Conservation (phyloP, 2,113 vertebrate genomes). For the Pionites leucogaster region DNA sequence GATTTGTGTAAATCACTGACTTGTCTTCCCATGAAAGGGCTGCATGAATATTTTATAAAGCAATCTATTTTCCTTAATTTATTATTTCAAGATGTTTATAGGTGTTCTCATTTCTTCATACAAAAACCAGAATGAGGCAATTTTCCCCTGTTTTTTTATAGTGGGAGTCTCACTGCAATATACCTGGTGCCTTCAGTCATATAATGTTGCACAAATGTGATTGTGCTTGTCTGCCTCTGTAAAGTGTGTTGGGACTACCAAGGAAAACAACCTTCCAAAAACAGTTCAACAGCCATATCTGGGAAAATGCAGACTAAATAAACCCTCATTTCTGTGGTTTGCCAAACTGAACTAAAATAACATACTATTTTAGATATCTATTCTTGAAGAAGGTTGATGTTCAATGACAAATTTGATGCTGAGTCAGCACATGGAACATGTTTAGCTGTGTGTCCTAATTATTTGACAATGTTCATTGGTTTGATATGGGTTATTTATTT, state of each 20-base stretch:
- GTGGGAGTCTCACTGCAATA: background rate
- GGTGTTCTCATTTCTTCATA: background rate
- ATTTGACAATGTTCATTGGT: background rate
- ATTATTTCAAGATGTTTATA: slow-evolving; percentile 3
- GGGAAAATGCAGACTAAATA: background rate
- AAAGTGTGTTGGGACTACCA: background rate
- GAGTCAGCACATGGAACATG: background rate
- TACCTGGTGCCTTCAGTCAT: background rate
- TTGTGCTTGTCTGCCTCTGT: background rate
- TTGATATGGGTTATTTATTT: background rate
- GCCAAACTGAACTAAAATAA: background rate
- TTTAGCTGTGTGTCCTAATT: background rate
- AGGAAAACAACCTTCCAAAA: background rate
- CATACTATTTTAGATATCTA: background rate
- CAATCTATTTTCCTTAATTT: slow-evolving; percentile 38
- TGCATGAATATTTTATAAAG: slow-evolving; percentile 24
- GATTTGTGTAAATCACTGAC: slow-evolving; percentile 15
- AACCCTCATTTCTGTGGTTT: background rate
- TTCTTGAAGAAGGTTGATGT: background rate
- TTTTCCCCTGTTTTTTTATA: background rate
- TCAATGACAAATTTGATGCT: background rate
- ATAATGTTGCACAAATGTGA: background rate
- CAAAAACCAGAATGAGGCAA: background rate
- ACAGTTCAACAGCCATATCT: background rate
- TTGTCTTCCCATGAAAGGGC: background rate